A percentile compares a stretch with the other conserved stretches of the same genome.
Conservation (phyloP, 2,113 vertebrate genomes). For the Athene cunicularia region DNA sequence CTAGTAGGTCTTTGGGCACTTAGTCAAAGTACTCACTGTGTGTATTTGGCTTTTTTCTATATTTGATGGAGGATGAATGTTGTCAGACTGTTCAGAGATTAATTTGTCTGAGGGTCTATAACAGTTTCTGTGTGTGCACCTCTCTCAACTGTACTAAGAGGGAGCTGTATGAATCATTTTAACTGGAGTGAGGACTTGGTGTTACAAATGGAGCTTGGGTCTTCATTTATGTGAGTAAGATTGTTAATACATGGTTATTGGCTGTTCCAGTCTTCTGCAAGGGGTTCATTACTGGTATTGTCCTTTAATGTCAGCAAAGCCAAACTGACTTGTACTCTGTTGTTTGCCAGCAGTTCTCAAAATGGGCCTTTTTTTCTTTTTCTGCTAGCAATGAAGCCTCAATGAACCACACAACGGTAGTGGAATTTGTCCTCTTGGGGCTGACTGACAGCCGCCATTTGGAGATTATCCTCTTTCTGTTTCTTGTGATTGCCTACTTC, state of each 20-base stretch:
- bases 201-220: neutral
- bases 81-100: neutral
- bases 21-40: neutral
- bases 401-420: neutral
- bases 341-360: neutral
- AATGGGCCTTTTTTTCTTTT: neutral
- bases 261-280: neutral
- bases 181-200: neutral
- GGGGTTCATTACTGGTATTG: neutral
- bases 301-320: neutral
- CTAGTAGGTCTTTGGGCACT: neutral
- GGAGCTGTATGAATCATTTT: neutral
- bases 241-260: neutral
- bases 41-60: neutral
- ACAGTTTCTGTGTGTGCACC: neutral
- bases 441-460: neutral
- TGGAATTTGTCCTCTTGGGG: slow-evolving; percentile 31
- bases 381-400: neutral
- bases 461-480: neutral
- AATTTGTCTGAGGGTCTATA: neutral
- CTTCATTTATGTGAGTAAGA: neutral
- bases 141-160: neutral
- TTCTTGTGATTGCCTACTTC: slow-evolving; percentile 7
- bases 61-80: neutral
- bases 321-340: neutral